Evolutionary conservation across 2,888 invertebrate genomes (phyloP).

Genomic region (Tolmerus cingulatus): DNA sequence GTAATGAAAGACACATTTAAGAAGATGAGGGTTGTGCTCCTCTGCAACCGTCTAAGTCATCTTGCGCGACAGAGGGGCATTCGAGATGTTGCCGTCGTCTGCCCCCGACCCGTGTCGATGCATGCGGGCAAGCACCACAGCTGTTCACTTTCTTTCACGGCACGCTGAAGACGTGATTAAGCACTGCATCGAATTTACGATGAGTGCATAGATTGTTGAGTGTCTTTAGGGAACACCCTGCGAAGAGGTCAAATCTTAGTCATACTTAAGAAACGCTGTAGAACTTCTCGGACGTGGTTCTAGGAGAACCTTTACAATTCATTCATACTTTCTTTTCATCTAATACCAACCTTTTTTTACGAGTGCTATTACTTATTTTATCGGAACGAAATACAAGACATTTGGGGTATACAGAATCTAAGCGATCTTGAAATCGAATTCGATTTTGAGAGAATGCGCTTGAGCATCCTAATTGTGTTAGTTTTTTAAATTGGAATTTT

Average conservation of each 20-base stretch:
- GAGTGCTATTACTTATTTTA: no score
- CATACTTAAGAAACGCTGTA: no score
- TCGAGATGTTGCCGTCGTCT: background rate
- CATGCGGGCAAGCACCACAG: background rate
- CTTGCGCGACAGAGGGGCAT: background rate
- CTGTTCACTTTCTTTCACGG: slow-evolving; percentile 11
- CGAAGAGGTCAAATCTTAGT: background rate
- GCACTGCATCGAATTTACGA: background rate
- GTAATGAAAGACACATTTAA: background rate
- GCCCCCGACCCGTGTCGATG: background rate
- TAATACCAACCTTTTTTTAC: no score
- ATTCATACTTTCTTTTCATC: background rate
- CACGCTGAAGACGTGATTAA: background rate
- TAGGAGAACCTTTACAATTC: background rate
- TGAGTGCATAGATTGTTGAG: background rate
- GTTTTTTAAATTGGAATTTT: no score
- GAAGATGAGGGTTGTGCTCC: background rate
- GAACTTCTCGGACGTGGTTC: no score
- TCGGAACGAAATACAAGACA: no score
- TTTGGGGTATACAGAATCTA: no score
- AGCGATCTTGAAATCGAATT: no score
- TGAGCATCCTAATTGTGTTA: no score
- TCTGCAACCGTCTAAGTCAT: background rate
- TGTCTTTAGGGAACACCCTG: background rate
- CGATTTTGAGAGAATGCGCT: no score